phyloP scores from a whole-genome alignment of 2,888 invertebrate genomes.

The Andricus quercusramuli region DNA sequence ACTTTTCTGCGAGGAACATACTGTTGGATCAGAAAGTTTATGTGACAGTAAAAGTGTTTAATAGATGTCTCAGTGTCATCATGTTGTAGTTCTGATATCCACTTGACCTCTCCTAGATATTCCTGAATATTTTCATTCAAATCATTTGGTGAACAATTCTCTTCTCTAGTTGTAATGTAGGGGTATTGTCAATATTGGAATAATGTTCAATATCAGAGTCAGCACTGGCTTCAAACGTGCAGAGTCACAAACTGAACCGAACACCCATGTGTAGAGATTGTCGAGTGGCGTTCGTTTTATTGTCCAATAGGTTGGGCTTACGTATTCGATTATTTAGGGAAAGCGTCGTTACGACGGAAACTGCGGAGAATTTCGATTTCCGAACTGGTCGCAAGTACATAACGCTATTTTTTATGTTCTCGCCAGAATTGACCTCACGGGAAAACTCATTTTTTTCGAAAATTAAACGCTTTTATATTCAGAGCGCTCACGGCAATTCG shows the following conservation, averaged over 20 bases:
- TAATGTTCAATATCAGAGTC: constrained; percentile 59
- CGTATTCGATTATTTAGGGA: constrained; percentile 37
- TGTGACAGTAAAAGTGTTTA: too few relatives aligned
- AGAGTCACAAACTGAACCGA: constrained; percentile 4
- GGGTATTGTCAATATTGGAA: constrained; percentile 58
- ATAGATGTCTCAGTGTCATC: too few relatives aligned
- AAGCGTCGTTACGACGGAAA: constrained; percentile 29
- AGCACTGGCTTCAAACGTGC: constrained; percentile 46
- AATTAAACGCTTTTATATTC: not conserved
- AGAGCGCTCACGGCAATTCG: not conserved
- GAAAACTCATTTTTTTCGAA: not conserved
- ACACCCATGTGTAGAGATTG: constrained; percentile 1
- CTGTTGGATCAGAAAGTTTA: too few relatives aligned
- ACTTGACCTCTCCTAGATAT: too few relatives aligned
- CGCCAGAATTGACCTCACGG: not conserved
- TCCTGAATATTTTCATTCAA: constrained; percentile 1
- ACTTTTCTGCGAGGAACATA: too few relatives aligned
- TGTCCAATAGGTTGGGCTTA: constrained; percentile 31
- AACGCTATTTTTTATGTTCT: constrained; percentile 15
- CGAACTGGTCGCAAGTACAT: constrained; percentile 10
- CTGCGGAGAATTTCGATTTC: constrained; percentile 27
- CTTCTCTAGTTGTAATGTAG: constrained; percentile 33
- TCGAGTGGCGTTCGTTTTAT: constrained; percentile 25
- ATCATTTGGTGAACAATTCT: constrained; percentile 13
- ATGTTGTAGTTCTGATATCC: too few relatives aligned